Conservation (phyloP, 2,797 vertebrate genomes). For the Psittacula derbiana region DNA sequence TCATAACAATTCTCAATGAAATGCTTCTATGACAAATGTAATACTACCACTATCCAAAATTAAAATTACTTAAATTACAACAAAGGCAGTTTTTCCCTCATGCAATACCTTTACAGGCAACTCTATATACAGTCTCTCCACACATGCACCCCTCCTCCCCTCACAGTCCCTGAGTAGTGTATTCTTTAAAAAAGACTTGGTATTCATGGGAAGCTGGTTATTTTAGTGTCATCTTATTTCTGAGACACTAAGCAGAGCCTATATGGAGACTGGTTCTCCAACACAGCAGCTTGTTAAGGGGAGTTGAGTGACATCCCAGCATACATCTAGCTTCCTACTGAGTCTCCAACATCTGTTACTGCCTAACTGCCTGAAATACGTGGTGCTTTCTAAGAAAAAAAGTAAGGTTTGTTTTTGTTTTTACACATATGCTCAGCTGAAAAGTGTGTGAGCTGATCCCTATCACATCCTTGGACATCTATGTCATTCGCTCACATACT, state of each 20-base stretch:
- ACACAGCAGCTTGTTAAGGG: constrained; percentile 72
- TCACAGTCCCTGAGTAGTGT: background rate
- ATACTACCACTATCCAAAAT: background rate
- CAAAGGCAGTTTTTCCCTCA: background rate
- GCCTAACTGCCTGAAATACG: constrained; percentile 66
- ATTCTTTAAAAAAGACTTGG: constrained; percentile 9
- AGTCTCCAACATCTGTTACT: constrained; percentile 75
- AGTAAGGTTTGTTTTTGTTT: constrained; percentile 71
- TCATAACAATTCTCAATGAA: background rate
- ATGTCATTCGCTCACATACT: constrained; percentile 55
- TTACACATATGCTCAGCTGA: constrained; percentile 69
- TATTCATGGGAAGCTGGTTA: constrained; percentile 64
- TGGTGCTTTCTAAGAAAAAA: constrained; percentile 69
- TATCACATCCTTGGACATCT: constrained; percentile 63
- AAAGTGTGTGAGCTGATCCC: constrained; percentile 69
- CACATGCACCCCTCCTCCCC: background rate
- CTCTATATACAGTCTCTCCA: background rate
- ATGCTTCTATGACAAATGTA: background rate
- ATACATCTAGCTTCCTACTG: constrained; percentile 70
- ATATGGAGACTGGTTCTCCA: constrained; percentile 64
- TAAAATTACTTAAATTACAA: constrained; percentile 2
- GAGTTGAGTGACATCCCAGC: constrained; percentile 71
- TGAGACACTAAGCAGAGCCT: constrained; percentile 67
- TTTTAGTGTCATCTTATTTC: constrained; percentile 68
- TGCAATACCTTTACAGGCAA: background rate